phyloP scores from a whole-genome alignment of 1,140 invertebrate species.

The Schlechtendalia chinensis region DNA sequence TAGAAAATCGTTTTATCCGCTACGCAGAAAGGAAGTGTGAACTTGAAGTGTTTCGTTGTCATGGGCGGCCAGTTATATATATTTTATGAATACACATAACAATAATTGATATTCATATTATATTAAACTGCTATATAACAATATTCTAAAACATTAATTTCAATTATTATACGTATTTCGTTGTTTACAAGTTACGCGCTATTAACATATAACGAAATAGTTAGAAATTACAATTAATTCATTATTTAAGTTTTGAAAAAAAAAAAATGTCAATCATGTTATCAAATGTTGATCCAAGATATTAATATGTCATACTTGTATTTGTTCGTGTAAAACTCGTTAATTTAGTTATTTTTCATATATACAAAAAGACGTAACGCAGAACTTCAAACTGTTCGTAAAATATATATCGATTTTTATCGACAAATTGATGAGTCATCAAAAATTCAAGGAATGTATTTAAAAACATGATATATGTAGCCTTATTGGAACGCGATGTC shows the following conservation, averaged over 20 bases:
- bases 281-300: too few relatives aligned
- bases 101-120: neutral
- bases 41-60: constrained; percentile 28
- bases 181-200: neutral
- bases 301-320: too few relatives aligned
- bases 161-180: neutral
- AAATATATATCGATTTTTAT: too few relatives aligned
- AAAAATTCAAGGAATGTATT: neutral
- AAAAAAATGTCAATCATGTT: too few relatives aligned
- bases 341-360: too few relatives aligned
- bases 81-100: neutral
- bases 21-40: constrained; percentile 15
- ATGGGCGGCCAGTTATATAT: constrained; percentile 5
- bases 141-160: neutral
- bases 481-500: too few relatives aligned
- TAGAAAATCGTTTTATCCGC: neutral
- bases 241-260: too few relatives aligned
- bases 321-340: too few relatives aligned
- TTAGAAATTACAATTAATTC: too few relatives aligned
- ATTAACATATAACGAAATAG: too few relatives aligned
- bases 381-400: too few relatives aligned
- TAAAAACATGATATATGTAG: neutral
- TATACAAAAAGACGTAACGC: too few relatives aligned
- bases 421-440: neutral
- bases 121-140: neutral